phyloP scores from a whole-genome alignment of 2,113 vertebrate species.

The Ariopsis seemanni region DNA sequence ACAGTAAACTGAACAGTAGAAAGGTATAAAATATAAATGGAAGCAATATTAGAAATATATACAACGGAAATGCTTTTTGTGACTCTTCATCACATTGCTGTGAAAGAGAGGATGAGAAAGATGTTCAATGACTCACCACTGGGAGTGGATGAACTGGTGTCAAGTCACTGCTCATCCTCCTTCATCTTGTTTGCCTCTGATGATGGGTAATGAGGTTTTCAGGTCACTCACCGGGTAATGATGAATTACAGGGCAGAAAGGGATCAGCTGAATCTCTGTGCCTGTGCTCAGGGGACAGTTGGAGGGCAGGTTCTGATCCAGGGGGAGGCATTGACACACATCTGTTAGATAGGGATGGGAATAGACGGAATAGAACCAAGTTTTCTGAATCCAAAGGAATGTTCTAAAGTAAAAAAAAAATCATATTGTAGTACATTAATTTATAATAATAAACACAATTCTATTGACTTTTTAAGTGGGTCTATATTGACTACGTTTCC shows the following conservation, averaged over 20 bases:
- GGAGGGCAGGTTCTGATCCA: slow-evolving; percentile 8
- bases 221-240: not conserved
- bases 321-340: not conserved
- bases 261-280: not conserved
- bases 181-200: not conserved
- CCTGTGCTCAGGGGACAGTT: not conserved
- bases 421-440: too few species aligned
- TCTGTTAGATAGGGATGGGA: not conserved
- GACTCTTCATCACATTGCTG: not conserved
- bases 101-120: not conserved
- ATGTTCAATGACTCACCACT: slow-evolving; percentile 25
- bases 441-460: not conserved
- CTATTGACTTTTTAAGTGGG: not conserved
- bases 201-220: not conserved
- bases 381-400: not conserved
- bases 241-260: not conserved
- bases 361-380: not conserved
- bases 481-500: not conserved
- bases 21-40: not conserved
- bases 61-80: not conserved
- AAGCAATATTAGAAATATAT: not conserved
- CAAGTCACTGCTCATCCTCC: not conserved
- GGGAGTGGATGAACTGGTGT: not conserved
- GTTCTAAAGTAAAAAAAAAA: not conserved
- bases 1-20: not conserved